phyloP scores from a whole-genome alignment of 2,113 vertebrate genomes.

The Elephantulus edwardii region DNA sequence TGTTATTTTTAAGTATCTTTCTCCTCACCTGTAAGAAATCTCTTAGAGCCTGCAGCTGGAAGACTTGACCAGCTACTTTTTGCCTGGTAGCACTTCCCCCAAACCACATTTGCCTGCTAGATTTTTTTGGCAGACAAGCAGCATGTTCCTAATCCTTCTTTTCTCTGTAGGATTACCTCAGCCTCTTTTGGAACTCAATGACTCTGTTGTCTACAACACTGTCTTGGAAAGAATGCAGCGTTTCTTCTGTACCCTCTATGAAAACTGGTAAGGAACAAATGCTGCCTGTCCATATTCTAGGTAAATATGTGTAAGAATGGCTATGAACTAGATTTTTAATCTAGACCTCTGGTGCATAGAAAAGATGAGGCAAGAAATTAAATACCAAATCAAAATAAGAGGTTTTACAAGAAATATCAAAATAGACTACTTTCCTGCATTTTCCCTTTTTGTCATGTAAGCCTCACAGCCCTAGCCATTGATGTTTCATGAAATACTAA shows the following conservation, averaged over 20 bases:
- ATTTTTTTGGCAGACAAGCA: neutral
- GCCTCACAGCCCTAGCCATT: neutral
- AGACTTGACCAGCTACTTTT: neutral
- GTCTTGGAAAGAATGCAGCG: slow-evolving; percentile 94
- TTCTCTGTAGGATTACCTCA: slow-evolving; percentile 89
- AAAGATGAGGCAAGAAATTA: neutral
- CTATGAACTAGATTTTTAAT: neutral
- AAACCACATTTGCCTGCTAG: neutral
- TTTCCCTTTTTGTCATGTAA: neutral
- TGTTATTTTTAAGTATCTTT: neutral
- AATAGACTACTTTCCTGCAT: neutral
- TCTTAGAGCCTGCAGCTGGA: neutral
- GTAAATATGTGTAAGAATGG: neutral
- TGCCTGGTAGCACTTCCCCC: neutral
- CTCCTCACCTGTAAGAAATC: neutral
- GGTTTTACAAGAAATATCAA: neutral
- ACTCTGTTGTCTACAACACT: slow-evolving; percentile 91
- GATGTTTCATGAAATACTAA: neutral
- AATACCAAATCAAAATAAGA: too few species aligned
- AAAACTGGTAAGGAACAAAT: slow-evolving; percentile 91
- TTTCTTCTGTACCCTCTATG: slow-evolving; percentile 93
- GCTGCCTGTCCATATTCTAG: neutral
- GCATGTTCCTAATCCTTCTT: neutral
- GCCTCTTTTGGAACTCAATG: slow-evolving; percentile 89
- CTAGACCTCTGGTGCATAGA: neutral